Evolutionary conservation across 2,888 invertebrate species (phyloP), one percentile per base, ranked within the genome.

Genomic region (Lamellibrachia columna): DNA sequence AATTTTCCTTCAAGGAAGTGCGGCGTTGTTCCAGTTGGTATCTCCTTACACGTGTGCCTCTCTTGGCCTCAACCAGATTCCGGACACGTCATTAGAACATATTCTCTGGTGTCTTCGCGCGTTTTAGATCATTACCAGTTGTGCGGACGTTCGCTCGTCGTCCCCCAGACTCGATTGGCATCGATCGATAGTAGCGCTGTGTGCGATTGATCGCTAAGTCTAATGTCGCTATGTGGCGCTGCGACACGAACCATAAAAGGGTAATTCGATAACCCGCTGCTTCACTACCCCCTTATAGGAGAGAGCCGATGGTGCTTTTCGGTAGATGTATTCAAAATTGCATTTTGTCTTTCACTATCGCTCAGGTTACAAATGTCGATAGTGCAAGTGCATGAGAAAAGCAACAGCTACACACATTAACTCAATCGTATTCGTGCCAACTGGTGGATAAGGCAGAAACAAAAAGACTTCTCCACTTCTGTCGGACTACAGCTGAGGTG

Each of bases 301-400:
- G 55, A 55, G 55, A 9, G 55, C 55, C 75, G 75, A 22, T 75
- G 15, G 75, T 75, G 6, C n/a, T 15, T n/a, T n/a, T 22, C 75
- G 75, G 75, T 75, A 75, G 75, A 22, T 75, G 75, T 75, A n/a
- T 75, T 75, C 75, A 75, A 22, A 75, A 75, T 75, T 75, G 75
- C n/a, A 75, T 75, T 75, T 75, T 75, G 22, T n/a, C 22, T 75
- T 75, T 75, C 22, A 22, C 22, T 75, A 22, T 75, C 75, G 22
- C 22, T 75, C 22, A n/a, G 6, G 55, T 55, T 55, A 55, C 75
- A 22, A 11, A 75, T 22, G 75, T 75, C 75, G 75, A 15, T 22
- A 75, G 6, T 22, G 22, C 15, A 75, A 75, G 22, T 75, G 75
- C 75, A 15, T 75, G 15, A n/a, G 75, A 22, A 15, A 22, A 40